Base-by-base conservation (phyloP, 2,113 vertebrate species). In the Pseudopodoces humilis region DNA sequence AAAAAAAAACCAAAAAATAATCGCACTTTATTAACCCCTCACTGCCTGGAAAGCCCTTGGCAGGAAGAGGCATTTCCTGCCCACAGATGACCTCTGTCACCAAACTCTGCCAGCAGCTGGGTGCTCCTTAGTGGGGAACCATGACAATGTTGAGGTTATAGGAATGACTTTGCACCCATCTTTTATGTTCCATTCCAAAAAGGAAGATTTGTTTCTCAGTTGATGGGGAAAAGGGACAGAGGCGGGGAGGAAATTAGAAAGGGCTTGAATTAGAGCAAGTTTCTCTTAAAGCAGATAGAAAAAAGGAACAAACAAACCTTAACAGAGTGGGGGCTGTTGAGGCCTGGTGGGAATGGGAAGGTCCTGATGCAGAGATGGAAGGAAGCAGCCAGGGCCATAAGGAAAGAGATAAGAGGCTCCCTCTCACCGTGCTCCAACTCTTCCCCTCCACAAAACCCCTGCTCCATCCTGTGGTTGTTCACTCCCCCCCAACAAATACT, bases 361-460 rank as follows among this genome's bases (percentile, higher is more conserved):
- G 69, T 86, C 44, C 20, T 6, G 13, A 17, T 30, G 72, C 27
- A 46, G 35, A 1, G 1, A 9, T 55, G 87, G 93, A 39, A 96
- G 94, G 94, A 97, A 95, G 82, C 84, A 90, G 75, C 53, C 55
- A 20, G 59, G 18, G 67, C 70, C 47, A 15, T 0, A 1, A 77
- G 95, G 94, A 97, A 97, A 82, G 85, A 93, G 95, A 96, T 96
- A 95, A 95, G 94, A 64, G 31, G 15, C 25, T 79, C 43, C 15
- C 39, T 63, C 59, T 62, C 6, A 1, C 75, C 14, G 2, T 23
- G 53, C 41, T 93, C 82, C 20, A 0, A 0, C 67, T 93, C 67
- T 83, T 78, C 70, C 92, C 67, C 67, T 85, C 93, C 74, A 60
- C 2, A 7, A 83, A 83, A 31, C n/a, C 67, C 79, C n/a, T 2